These are phyloP conservation scores for Globia sparganii DNA, from an alignment of 2,888 invertebrate species.

Conservation along the genomic window DNA sequence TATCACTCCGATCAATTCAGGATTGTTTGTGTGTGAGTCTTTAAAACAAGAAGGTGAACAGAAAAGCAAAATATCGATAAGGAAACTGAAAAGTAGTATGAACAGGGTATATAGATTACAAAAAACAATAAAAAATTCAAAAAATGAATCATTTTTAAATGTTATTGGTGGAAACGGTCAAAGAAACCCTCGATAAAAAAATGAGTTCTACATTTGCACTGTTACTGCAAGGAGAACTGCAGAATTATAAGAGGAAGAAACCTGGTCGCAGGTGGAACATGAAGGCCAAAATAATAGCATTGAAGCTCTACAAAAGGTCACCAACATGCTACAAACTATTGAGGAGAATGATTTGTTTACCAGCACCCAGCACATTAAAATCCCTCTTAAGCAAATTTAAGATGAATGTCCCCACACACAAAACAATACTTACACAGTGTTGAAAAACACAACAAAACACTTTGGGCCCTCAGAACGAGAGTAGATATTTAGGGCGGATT, in stretches of 20 bases:
- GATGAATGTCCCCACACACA: too few relatives aligned
- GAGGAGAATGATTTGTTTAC: too few relatives aligned
- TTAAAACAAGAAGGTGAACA: neutral
- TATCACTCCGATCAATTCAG: neutral
- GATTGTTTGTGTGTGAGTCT: neutral
- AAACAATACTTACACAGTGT: too few relatives aligned
- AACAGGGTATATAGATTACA: slow-evolving; percentile 12
- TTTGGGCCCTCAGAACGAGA: too few relatives aligned
- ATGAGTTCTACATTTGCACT: slow-evolving; percentile 12
- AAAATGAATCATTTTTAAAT: slow-evolving; percentile 17
- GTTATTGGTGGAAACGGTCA: neutral
- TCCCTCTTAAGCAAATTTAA: too few relatives aligned
- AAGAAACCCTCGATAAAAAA: neutral
- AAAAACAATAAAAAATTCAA: slow-evolving; percentile 17
- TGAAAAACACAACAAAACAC: too few relatives aligned
- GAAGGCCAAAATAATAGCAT: slow-evolving; percentile 19
- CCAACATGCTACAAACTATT: too few relatives aligned
- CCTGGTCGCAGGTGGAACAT: slow-evolving; percentile 16
- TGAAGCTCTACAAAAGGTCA: too few relatives aligned
- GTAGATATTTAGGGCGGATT: too few relatives aligned
- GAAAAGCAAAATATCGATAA: neutral
- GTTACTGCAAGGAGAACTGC: slow-evolving; percentile 27
- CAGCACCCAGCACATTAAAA: too few relatives aligned
- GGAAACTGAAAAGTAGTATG: slow-evolving; percentile 5
- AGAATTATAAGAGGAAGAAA: slow-evolving; percentile 26